Evolutionary conservation across 2,797 vertebrate genomes (phyloP), one percentile per base, ranked within the genome.

Genomic region (Simalia tracyae): DNA sequence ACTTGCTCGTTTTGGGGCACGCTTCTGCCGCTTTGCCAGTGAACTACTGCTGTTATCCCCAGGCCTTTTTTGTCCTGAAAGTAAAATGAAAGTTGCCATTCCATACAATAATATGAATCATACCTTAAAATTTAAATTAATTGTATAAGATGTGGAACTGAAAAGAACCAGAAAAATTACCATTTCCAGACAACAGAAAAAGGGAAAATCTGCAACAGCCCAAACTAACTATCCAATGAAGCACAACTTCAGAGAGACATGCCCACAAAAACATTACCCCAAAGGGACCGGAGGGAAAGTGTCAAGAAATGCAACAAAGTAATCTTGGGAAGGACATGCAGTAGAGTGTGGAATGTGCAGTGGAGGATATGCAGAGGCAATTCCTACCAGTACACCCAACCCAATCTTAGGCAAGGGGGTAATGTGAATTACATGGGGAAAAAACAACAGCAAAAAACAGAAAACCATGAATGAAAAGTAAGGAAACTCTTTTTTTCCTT

Each of bases 21-120:
- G 98, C 97, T 99, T 99, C 84, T 98, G 98, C 92, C 99, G 99
- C 96, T 99, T 99, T 76, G 98, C 96, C 59, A 98, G 93, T 0
- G 98, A 98, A 89, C 97, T 98, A 26, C 96, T 96, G 90, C 95
- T 98, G 94, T 98, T 97, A 72, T 99, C 99, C 50, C 97, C 97
- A 93, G 98, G 95, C 88, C 99, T 97, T 97, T 99, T 99, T 95
- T 99, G 99, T 97, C 99, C 99, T 98, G 26, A 64, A 87, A 28
- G 28, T 84, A 76, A 87, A 93, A 31, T n/a, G 19, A 57, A 86
- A 1, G 17, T 14, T 6, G 12, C 7, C 50, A 81, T 81, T 84
- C 50, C 31, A 28, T 90, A 87, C 59, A 57, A n/a, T 63, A 61
- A 15, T 22, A 56, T 1, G 14, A 66, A 7, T 86, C 46, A 19